Base-by-base conservation (phyloP, 2,113 vertebrate species). In the Diadophis punctatus region DNA sequence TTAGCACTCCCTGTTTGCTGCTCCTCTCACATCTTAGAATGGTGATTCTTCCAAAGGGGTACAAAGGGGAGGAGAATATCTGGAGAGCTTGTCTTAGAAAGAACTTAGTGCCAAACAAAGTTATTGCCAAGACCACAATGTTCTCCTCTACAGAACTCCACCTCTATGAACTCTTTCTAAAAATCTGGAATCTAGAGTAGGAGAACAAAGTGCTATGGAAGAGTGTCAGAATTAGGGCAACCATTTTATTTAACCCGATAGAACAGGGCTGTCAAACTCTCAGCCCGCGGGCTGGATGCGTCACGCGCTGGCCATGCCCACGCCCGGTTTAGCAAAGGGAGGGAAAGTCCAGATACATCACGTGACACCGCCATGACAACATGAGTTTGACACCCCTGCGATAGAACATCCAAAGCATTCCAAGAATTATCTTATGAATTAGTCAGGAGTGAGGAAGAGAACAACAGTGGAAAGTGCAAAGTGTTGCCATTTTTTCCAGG, bases 401-500 rank as follows among this genome's bases (percentile, higher is more conserved):
- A 94, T 88, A 92, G 48, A 87, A 93, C 68, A 87, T 63, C 94
- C 89, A 8, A 5, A 93, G 95, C 96, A 97, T 97, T 95, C 96
- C 86, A 1, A 52, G 6, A 56, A 0, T 94, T 95, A 95, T 96
- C 91, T 95, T 18, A 86, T 0, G 10, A 43, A 55, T 97, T 96
- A 97, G 94, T 97, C 97, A 97, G 95, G 95, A 92, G 92, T 94
- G 74, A 92, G 90, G 95, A 96, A 97, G 94, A 96, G 89, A 89
- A 96, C 94, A 58, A 8, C 68, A 85, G 93, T 93, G 93, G 94
- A 94, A 95, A 96, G 92, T 94, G 95, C 96, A 95, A 97, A 96
- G 96, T 94, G 95, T 56, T 49, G 0, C 93, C 46, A 90, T 90
- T 93, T 94, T 80, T 86, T 14, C 12, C 51, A 96, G 95, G 95